These are phyloP conservation scores for Clarias platycephalus DNA, from an alignment of 2,797 vertebrate genomes.

Conservation along the genomic window DNA sequence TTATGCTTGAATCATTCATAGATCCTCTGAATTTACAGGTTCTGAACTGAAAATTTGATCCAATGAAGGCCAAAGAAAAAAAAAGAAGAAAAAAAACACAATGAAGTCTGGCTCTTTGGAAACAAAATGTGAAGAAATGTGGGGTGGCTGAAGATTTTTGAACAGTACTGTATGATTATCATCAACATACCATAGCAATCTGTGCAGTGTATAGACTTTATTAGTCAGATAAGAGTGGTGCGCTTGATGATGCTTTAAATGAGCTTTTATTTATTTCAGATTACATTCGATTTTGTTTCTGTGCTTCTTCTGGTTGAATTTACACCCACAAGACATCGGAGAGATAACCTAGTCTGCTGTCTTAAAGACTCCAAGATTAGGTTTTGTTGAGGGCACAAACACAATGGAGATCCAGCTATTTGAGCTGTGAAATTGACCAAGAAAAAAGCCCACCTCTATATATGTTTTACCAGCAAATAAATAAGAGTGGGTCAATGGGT, in stretches of 20 bases:
- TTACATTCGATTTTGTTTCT: not conserved
- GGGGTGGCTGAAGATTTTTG: too few relatives aligned
- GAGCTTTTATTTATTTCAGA: not conserved
- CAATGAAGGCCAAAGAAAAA: too few relatives aligned
- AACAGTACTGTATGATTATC: not conserved
- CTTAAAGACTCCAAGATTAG: not conserved
- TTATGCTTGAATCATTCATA: too few relatives aligned
- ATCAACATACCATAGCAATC: not conserved
- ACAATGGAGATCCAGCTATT: not conserved
- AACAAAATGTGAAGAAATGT: too few relatives aligned
- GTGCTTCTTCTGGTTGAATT: not conserved
- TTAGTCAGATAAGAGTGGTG: not conserved
- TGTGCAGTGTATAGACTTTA: not conserved
- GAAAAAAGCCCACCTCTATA: not conserved
- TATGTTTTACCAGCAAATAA: conserved; percentile 15
- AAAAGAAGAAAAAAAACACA: too few relatives aligned
- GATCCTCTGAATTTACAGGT: too few relatives aligned
- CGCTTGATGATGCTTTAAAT: not conserved
- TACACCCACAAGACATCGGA: not conserved
- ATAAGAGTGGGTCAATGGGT: not conserved
- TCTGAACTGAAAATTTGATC: too few relatives aligned
- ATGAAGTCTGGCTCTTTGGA: too few relatives aligned
- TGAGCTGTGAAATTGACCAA: conserved; percentile 7
- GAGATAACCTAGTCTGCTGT: not conserved
- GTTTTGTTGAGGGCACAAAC: not conserved